Percentiles rank a stretch among this genome's conserved stretches.
phyloP scores from a whole-genome alignment of 2,888 invertebrate species.

The Thereva nobilitata region DNA sequence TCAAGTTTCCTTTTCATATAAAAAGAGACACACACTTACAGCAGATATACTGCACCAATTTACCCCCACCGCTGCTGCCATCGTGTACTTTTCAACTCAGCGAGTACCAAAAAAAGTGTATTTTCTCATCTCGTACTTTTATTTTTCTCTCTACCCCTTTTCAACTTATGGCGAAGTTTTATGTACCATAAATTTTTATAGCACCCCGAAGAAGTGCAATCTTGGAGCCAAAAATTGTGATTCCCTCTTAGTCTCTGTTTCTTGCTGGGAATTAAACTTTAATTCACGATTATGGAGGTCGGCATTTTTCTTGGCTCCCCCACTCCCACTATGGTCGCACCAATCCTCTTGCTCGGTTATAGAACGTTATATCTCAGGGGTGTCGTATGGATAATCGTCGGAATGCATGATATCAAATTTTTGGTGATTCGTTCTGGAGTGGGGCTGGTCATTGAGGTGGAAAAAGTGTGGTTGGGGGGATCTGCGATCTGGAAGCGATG shows the following conservation, averaged over 20 bases:
- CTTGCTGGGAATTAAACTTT: constrained; percentile 40
- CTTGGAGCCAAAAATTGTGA: constrained; percentile 40
- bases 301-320: constrained; percentile 17
- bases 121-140: constrained; percentile 1
- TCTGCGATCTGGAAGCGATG: no score
- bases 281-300: constrained; percentile 39
- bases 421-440: constrained; percentile 30
- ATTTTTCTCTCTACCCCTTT: constrained; percentile 33
- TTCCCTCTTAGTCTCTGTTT: constrained; percentile 36
- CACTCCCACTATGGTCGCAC: neutral
- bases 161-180: constrained; percentile 40
- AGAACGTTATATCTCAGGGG: neutral
- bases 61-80: neutral
- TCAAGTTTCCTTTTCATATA: constrained; percentile 17
- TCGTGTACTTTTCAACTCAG: constrained; percentile 19
- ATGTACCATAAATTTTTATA: constrained; percentile 41
- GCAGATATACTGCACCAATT: constrained; percentile 31
- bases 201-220: constrained; percentile 41
- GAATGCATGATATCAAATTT: constrained; percentile 12
- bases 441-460: constrained; percentile 15
- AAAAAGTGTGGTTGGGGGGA: neutral
- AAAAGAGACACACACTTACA: constrained; percentile 23
- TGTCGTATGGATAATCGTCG: constrained; percentile 16
- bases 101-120: neutral
- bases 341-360: neutral